Conservation (phyloP, 2,797 vertebrate species). For the Rhyacichthys aspro region DNA sequence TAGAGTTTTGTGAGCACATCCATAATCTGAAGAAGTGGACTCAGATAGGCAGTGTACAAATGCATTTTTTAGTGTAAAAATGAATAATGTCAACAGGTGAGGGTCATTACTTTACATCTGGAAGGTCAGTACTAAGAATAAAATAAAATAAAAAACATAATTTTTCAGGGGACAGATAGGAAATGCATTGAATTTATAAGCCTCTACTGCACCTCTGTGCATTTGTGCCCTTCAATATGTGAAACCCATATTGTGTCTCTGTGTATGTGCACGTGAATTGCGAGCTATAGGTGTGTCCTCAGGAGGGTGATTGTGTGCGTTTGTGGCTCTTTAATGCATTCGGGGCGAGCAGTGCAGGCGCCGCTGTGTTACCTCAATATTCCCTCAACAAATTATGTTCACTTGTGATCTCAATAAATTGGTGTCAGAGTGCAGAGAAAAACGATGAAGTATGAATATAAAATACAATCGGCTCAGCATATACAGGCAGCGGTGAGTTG, state of each 20-base stretch:
- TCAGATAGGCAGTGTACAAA: too few relatives aligned
- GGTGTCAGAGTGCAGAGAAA: slow-evolving; percentile 57
- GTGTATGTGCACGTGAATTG: background rate
- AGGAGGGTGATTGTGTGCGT: slow-evolving; percentile 14
- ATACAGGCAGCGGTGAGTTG: background rate
- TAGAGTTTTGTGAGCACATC: too few relatives aligned
- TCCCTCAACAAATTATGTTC: slow-evolving; percentile 70
- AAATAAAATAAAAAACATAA: too few relatives aligned
- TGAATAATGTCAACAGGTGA: too few relatives aligned
- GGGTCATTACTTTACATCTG: too few relatives aligned
- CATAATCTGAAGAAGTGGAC: too few relatives aligned
- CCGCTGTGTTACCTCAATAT: slow-evolving; percentile 40
- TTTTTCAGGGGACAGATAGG: background rate
- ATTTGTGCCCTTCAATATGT: slow-evolving; percentile 1
- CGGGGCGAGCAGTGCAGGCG: slow-evolving; percentile 14
- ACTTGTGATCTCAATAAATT: slow-evolving; percentile 66
- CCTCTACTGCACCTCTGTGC: background rate
- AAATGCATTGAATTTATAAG: background rate
- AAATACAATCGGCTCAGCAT: slow-evolving; percentile 39
- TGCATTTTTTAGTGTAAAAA: too few relatives aligned
- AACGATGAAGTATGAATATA: slow-evolving; percentile 58
- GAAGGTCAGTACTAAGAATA: too few relatives aligned
- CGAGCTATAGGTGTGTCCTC: background rate
- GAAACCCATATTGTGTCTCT: too few relatives aligned
- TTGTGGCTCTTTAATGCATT: slow-evolving; percentile 45